Evolutionary conservation across 1,140 invertebrate species (phyloP).

Genomic region (Trichonephila clavipes): DNA sequence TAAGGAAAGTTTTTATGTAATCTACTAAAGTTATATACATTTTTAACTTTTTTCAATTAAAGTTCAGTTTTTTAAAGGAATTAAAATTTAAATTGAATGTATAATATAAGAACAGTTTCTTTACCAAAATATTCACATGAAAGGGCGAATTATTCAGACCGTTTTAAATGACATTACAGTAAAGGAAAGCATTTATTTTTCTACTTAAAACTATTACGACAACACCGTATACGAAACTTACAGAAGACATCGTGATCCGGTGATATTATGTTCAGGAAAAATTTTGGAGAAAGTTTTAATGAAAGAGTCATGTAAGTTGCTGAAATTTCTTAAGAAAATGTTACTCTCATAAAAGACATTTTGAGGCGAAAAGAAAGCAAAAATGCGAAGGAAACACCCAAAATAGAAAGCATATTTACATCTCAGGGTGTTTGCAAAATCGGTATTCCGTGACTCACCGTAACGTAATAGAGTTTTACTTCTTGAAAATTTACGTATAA

Average conservation of each 20-base stretch:
- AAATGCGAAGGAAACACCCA: constrained; percentile 8
- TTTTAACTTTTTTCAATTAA: neutral
- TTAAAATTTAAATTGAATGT: neutral
- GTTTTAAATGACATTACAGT: neutral
- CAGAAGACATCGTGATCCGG: neutral
- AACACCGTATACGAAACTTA: neutral
- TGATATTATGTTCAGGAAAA: constrained; percentile 46
- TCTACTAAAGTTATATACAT: too few species aligned
- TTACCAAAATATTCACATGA: neutral
- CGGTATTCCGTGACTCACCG: constrained; percentile 43
- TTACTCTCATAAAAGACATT: constrained; percentile 12
- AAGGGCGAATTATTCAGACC: neutral
- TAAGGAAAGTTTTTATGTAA: too few species aligned
- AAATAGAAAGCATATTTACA: constrained; percentile 45
- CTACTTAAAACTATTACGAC: neutral
- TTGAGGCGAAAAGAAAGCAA: neutral
- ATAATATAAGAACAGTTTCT: neutral
- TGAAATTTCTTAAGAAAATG: constrained; percentile 34
- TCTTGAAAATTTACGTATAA: neutral
- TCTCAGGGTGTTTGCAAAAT: neutral
- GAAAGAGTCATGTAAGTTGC: constrained; percentile 38
- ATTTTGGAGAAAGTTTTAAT: constrained; percentile 35
- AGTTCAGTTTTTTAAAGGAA: neutral
- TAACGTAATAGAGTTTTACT: constrained; percentile 53
- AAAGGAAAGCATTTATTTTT: neutral